These are phyloP conservation scores for Tauraco hartlaubi DNA, from an alignment of 2,797 vertebrate genomes.

Conservation along the genomic window DNA sequence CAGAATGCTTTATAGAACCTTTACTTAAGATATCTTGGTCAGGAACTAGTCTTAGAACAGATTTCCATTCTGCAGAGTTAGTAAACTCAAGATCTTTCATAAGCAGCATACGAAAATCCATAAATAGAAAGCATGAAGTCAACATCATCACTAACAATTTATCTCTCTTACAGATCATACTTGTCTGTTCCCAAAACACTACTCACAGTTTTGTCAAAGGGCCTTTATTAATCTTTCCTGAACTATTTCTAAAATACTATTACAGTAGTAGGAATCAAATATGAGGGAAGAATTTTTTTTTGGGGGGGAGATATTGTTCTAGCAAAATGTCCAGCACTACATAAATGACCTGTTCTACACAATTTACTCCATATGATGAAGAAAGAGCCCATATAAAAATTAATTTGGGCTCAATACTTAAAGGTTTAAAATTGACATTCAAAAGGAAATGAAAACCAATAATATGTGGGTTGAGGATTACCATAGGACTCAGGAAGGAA, in stretches of 20 bases:
- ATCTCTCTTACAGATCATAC: not conserved
- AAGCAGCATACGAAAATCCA: not conserved
- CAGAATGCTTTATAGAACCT: not conserved
- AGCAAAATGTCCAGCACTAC: not conserved
- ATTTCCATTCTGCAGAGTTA: not conserved
- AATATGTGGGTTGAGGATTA: slow-evolving; percentile 68
- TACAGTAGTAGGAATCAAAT: not conserved
- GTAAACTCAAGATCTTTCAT: not conserved
- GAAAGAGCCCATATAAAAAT: slow-evolving; percentile 49
- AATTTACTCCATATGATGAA: slow-evolving; percentile 60
- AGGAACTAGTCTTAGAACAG: not conserved
- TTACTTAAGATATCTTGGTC: not conserved
- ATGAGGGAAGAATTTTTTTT: not conserved
- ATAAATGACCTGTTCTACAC: slow-evolving; percentile 15
- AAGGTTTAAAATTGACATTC: slow-evolving; percentile 78
- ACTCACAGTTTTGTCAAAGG: not conserved
- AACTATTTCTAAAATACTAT: not conserved
- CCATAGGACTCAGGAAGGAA: not conserved
- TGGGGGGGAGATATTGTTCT: not conserved
- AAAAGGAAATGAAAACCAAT: slow-evolving; percentile 75
- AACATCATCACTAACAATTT: not conserved
- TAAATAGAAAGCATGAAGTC: not conserved
- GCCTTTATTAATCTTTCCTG: not conserved
- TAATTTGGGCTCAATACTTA: slow-evolving; percentile 66
- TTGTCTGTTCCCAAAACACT: not conserved